phyloP scores from a whole-genome alignment of 2,113 vertebrate genomes.

The Indicator indicator region DNA sequence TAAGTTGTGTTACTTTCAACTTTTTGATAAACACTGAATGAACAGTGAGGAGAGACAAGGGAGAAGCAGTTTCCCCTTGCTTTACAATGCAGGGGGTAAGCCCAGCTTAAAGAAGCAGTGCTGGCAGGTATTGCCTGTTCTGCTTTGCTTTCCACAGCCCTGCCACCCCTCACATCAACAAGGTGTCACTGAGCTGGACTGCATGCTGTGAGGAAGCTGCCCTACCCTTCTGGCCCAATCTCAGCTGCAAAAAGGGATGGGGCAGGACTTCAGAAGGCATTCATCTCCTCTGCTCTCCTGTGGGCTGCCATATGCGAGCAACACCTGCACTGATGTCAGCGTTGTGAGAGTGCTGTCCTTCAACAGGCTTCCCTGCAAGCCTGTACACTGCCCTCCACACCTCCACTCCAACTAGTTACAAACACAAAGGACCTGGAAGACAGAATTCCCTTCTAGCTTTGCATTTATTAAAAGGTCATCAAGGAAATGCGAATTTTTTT shows the following conservation, averaged over 20 bases:
- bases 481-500: slow-evolving; percentile 53
- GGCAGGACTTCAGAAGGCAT: background rate
- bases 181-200: background rate
- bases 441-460: slow-evolving; percentile 3
- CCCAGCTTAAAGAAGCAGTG: background rate
- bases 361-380: background rate
- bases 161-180: fast-evolving
- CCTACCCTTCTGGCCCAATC: background rate
- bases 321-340: background rate
- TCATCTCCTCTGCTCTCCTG: background rate
- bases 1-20: fast-evolving
- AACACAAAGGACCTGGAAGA: slow-evolving; percentile 13
- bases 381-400: background rate
- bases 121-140: background rate
- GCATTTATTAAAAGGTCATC: slow-evolving; percentile 74
- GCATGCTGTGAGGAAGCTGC: background rate
- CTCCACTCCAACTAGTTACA: slow-evolving; percentile 26
- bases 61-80: background rate
- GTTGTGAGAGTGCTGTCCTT: fast-evolving
- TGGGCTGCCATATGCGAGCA: background rate
- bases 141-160: background rate
- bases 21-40: background rate
- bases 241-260: background rate
- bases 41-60: background rate
- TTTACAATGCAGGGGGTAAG: background rate